Conservation (phyloP, 2,888 invertebrate genomes). For the Synergus gifuensis region DNA sequence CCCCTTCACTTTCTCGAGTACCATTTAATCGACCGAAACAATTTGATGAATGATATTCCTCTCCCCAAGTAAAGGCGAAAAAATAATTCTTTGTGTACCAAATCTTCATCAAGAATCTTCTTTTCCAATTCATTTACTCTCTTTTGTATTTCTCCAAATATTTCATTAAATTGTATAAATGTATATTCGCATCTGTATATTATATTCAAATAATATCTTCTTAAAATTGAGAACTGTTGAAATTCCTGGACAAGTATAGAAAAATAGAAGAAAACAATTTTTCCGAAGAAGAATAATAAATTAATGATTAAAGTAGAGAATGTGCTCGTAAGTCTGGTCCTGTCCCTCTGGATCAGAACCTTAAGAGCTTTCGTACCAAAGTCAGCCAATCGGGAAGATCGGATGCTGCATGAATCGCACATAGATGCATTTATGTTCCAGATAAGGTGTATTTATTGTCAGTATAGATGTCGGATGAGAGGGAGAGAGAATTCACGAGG, state of each 20-base stretch:
- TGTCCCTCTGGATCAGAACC: not conserved
- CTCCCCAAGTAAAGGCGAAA: not conserved
- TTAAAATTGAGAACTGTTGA: too few species aligned
- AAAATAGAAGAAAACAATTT: not conserved
- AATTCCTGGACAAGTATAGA: too few species aligned
- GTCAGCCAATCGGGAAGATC: conserved; percentile 12
- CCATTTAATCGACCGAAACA: conserved; percentile 48
- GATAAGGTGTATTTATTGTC: conserved; percentile 54
- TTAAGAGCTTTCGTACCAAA: not conserved
- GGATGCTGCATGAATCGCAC: conserved; percentile 31
- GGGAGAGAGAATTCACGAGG: conserved; percentile 46
- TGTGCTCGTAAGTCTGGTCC: not conserved
- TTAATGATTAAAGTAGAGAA: not conserved
- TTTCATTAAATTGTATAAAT: not conserved
- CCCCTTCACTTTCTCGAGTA: conserved; percentile 41
- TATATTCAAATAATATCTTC: not conserved
- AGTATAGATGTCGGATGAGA: not conserved
- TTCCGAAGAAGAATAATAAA: not conserved
- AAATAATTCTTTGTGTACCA: not conserved
- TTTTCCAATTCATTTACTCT: not conserved
- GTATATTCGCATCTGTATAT: not conserved
- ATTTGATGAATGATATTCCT: conserved; percentile 48
- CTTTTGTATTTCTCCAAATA: not conserved
- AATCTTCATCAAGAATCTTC: not conserved
- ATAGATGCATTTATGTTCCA: conserved; percentile 52